Evolutionary conservation across 2,797 vertebrate genomes (phyloP), one percentile per base, ranked within the genome.

Genomic region (Thalassophryne amazonica): DNA sequence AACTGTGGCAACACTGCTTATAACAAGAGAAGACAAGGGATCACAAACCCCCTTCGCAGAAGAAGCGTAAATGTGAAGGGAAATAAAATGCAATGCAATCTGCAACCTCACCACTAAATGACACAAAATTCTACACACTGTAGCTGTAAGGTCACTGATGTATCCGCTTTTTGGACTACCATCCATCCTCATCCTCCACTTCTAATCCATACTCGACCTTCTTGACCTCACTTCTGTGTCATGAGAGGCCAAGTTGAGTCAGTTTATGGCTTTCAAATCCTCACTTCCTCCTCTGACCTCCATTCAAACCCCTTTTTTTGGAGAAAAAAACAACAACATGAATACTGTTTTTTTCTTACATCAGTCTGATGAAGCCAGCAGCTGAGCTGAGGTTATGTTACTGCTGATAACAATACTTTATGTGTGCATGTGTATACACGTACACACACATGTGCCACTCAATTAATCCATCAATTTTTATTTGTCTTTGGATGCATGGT

Each of bases 341-440:
- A 88, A 86, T 77, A 76, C 43, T 39, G 63, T 70, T 77, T 86
- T 88, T 82, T 76, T 76, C 72, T 86, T 81, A 83, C 79, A 88
- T 86, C 84, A 83, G 74, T 57, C 58, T 74, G 82, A 87, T 81
- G 77, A 86, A 83, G 73, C 56, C 72, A 80, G 71, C 73, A 80
- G 81, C 78, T 73, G 61, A 81, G 72, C 66, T 69, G 48, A 72
- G 60, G 87, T 84, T 80, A 76, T 61, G 87, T 88, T 84, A 81
- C 77, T 73, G 64, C 73, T 47, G 63, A 76, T 72, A 71, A 70
- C 68, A 76, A 79, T 61, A 66, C 34, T 39, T 39, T 3, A 49
- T 30, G 17, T 35, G 17, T 36, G 25, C 51, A 3, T 14, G 12
- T 54, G 54, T 46, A 14, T 28, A 31, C 17, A 21, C 20, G 9